These are phyloP conservation scores for Ormia ochracea DNA, from an alignment of 2,888 invertebrate species.

Conservation along the genomic window DNA sequence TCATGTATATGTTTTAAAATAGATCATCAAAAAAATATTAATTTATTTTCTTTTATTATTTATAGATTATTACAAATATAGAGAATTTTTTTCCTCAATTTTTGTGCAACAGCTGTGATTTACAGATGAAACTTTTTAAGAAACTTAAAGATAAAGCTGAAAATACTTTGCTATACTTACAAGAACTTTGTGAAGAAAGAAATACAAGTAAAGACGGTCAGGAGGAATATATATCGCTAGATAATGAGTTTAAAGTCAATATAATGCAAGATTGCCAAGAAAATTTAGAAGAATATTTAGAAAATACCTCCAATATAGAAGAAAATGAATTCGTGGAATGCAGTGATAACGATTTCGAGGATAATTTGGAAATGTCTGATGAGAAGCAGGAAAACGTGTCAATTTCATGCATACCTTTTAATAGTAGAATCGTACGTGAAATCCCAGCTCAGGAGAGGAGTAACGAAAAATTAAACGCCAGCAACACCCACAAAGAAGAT, in stretches of 20 bases:
- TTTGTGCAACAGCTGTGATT: slow-evolving; percentile 68
- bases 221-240: too few species aligned
- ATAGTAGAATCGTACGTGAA: neutral
- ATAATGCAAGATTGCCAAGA: neutral
- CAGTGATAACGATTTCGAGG: neutral
- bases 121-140: slow-evolving; percentile 69
- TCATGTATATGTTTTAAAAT: neutral
- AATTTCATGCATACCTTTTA: neutral
- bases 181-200: neutral
- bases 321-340: neutral
- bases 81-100: slow-evolving; percentile 62
- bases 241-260: too few species aligned
- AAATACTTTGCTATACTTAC: slow-evolving; percentile 58
- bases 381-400: neutral
- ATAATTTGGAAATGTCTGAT: neutral
- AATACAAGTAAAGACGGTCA: neutral
- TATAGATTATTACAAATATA: slow-evolving; percentile 51
- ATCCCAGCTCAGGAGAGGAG: neutral
- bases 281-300: neutral
- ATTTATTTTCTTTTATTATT: neutral
- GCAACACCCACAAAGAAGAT: neutral
- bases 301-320: too few species aligned
- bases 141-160: slow-evolving; percentile 67
- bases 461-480: neutral
- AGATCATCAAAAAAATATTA: neutral